Conservation (phyloP, 2,797 vertebrate species). For the Lindbergichthys nudifrons region DNA sequence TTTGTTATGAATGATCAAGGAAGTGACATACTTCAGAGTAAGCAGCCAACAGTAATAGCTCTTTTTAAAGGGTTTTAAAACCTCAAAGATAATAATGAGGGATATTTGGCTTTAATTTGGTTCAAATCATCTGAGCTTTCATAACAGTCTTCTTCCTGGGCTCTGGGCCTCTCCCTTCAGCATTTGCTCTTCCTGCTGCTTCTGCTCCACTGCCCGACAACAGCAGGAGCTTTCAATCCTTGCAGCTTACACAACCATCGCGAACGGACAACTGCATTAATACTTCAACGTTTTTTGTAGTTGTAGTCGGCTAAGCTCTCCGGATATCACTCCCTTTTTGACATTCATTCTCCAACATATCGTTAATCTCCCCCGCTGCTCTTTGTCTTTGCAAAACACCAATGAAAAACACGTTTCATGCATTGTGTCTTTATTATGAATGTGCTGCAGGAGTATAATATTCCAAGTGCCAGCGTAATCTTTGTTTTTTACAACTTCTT, state of each 20-base stretch:
- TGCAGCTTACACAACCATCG: constrained; percentile 42
- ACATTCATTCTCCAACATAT: constrained; percentile 19
- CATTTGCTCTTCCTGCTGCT: constrained; percentile 47
- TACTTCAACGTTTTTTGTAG: not conserved
- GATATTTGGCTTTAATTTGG: constrained; percentile 35
- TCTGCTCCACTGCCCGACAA: constrained; percentile 35
- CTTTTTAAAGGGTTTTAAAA: constrained; percentile 17
- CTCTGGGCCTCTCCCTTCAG: constrained; percentile 41
- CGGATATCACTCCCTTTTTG: constrained; percentile 26
- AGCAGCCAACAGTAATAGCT: not conserved
- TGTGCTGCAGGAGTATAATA: constrained; percentile 72
- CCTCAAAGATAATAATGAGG: constrained; percentile 32
- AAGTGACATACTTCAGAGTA: not conserved
- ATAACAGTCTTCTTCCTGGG: constrained; percentile 37
- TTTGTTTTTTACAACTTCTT: constrained; percentile 48
- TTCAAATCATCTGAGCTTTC: constrained; percentile 44
- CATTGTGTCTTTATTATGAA: constrained; percentile 83
- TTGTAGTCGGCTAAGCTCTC: constrained; percentile 40
- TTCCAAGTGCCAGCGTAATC: constrained; percentile 58
- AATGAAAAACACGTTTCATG: constrained; percentile 63
- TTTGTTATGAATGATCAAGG: not conserved
- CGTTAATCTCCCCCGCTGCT: constrained; percentile 24
- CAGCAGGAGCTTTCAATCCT: constrained; percentile 45
- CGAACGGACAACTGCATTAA: constrained; percentile 22
- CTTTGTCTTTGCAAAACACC: constrained; percentile 35